Percentiles rank a stretch among this genome's conserved stretches.
These are phyloP conservation scores for Nezara viridula DNA, from an alignment of 2,888 invertebrate species.

Conservation along the genomic window DNA sequence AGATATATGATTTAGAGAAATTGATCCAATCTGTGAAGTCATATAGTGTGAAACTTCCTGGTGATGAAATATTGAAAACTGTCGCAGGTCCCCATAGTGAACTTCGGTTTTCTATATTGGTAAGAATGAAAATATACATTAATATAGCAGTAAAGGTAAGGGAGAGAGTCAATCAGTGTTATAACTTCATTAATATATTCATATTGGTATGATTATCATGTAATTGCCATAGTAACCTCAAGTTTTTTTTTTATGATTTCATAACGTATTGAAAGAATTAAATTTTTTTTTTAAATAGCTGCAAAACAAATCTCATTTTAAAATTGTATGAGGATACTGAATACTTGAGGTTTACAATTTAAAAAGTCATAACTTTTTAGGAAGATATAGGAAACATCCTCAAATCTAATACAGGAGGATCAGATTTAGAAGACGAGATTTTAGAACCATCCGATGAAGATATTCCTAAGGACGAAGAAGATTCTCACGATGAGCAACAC, in stretches of 20 bases:
- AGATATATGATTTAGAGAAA: neutral
- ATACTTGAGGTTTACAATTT: no score
- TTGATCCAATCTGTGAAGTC: neutral
- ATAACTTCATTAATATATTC: neutral
- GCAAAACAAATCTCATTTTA: no score
- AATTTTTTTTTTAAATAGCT: no score
- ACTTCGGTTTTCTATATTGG: neutral
- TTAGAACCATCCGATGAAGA: constrained; percentile 14
- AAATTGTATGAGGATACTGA: no score
- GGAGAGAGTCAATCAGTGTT: neutral
- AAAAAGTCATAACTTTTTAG: neutral
- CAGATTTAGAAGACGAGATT: neutral
- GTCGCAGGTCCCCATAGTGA: neutral
- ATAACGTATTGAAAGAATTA: neutral
- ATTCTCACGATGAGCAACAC: no score
- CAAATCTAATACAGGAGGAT: neutral
- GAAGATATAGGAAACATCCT: neutral
- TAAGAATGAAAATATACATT: neutral
- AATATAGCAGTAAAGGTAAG: no score
- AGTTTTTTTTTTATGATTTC: neutral
- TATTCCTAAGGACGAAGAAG: neutral
- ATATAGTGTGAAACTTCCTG: neutral
- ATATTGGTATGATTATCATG: neutral
- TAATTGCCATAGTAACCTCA: neutral
- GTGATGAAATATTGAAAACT: neutral